Evolutionary conservation across 2,113 vertebrate genomes (phyloP).

Genomic region (Columbina picui): DNA sequence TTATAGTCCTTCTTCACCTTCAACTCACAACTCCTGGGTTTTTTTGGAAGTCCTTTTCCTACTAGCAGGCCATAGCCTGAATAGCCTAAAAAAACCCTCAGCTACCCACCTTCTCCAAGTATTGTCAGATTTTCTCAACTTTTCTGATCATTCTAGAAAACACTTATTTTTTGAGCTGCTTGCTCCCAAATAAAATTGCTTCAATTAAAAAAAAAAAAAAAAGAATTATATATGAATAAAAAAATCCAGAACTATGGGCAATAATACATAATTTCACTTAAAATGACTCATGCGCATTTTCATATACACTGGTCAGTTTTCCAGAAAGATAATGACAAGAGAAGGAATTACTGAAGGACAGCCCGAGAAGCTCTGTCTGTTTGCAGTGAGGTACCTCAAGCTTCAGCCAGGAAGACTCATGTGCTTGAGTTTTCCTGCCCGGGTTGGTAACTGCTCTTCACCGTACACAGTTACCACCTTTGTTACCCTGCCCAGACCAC

Average conservation of each 20-base stretch:
- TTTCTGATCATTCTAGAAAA: neutral
- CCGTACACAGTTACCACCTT: neutral
- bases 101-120: neutral
- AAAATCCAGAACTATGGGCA: neutral
- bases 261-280: neutral
- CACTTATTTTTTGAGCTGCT: neutral
- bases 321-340: neutral
- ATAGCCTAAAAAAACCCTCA: neutral
- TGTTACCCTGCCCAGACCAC: neutral
- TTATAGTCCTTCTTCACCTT: neutral
- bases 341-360: neutral
- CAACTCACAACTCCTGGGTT: neutral
- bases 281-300: neutral
- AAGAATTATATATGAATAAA: neutral
- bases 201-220: neutral
- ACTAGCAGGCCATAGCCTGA: neutral
- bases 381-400: neutral
- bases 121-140: neutral
- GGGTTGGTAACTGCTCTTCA: neutral
- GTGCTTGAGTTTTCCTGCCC: neutral
- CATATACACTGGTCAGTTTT: neutral
- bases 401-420: neutral
- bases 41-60: neutral
- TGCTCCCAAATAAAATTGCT: neutral
- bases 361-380: neutral